A percentile compares a stretch with the other conserved stretches of the same genome.
These are phyloP conservation scores for Spodoptera exigua DNA, from an alignment of 2,888 invertebrate genomes.

Conservation along the genomic window DNA sequence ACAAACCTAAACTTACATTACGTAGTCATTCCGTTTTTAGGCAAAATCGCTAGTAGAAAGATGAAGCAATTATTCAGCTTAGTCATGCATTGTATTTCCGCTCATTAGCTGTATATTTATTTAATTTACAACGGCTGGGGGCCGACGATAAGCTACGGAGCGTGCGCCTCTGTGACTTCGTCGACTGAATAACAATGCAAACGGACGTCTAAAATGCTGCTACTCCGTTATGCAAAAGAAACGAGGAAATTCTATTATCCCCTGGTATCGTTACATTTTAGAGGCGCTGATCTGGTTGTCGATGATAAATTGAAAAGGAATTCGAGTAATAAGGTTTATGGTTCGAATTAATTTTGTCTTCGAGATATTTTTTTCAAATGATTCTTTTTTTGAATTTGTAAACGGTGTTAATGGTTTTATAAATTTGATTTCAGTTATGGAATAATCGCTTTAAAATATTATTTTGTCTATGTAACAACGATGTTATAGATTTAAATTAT, in stretches of 20 bases:
- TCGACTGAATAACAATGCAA: conserved; percentile 87
- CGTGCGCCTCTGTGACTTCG: conserved; percentile 83
- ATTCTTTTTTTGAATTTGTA: too few relatives aligned
- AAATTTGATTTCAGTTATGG: too few relatives aligned
- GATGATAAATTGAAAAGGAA: conserved; percentile 69
- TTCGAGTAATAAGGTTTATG: conserved; percentile 58
- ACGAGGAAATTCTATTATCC: conserved; percentile 60
- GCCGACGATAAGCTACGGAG: conserved; percentile 85
- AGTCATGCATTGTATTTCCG: conserved; percentile 87
- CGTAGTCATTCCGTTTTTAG: too few relatives aligned
- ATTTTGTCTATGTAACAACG: too few relatives aligned
- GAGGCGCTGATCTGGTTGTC: conserved; percentile 50
- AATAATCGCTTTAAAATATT: too few relatives aligned
- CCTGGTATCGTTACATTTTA: conserved; percentile 68
- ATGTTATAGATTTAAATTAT: too few relatives aligned
- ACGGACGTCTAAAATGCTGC: conserved; percentile 80
- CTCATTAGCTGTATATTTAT: conserved; percentile 89
- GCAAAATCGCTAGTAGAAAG: conserved; percentile 68
- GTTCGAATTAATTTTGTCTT: conserved; percentile 30
- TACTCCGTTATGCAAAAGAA: conserved; percentile 68
- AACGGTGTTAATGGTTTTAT: too few relatives aligned
- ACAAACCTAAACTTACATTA: too few relatives aligned
- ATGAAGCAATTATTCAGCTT: conserved; percentile 87
- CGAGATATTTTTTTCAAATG: conserved; percentile 5
- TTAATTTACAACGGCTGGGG: conserved; percentile 88